These are phyloP conservation scores for Slavum lentiscoides DNA, from an alignment of 2,888 invertebrate genomes.

Conservation along the genomic window DNA sequence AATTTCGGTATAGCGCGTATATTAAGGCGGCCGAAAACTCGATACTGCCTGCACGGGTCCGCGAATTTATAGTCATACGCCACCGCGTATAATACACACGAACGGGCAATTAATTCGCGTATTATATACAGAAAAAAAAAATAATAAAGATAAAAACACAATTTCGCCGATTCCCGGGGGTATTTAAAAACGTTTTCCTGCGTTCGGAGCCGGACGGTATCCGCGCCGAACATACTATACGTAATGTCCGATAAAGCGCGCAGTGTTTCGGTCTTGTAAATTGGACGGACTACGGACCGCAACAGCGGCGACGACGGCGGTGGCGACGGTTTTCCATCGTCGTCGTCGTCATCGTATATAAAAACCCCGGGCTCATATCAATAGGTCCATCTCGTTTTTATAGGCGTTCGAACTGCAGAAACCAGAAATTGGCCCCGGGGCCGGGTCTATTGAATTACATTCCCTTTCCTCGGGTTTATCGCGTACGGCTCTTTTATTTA, in stretches of 20 bases:
- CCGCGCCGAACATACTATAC: neutral
- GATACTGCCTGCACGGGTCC: too few species aligned
- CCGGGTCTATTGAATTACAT: slow-evolving; percentile 49
- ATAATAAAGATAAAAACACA: slow-evolving; percentile 47
- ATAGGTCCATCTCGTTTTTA: slow-evolving; percentile 52
- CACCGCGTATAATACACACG: neutral
- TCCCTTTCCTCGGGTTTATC: neutral
- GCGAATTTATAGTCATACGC: too few species aligned
- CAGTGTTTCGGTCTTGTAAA: slow-evolving; percentile 21
- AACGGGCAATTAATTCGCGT: slow-evolving; percentile 44
- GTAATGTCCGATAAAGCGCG: neutral
- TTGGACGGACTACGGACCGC: slow-evolving; percentile 24
- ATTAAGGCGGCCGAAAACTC: too few species aligned
- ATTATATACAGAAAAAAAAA: neutral
- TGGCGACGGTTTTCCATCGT: slow-evolving; percentile 25
- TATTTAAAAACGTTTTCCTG: slow-evolving; percentile 34
- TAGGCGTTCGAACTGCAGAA: slow-evolving; percentile 44
- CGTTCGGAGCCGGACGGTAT: neutral
- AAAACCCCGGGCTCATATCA: slow-evolving; percentile 40
- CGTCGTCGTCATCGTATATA: too few species aligned
- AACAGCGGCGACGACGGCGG: neutral
- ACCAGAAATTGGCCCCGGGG: slow-evolving; percentile 48
- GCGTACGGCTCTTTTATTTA: too few species aligned
- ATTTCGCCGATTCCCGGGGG: slow-evolving; percentile 46
- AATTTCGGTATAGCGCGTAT: too few species aligned